These are phyloP conservation scores for Strigamia transsilvanica DNA, from an alignment of 2,888 invertebrate species.

Conservation along the genomic window DNA sequence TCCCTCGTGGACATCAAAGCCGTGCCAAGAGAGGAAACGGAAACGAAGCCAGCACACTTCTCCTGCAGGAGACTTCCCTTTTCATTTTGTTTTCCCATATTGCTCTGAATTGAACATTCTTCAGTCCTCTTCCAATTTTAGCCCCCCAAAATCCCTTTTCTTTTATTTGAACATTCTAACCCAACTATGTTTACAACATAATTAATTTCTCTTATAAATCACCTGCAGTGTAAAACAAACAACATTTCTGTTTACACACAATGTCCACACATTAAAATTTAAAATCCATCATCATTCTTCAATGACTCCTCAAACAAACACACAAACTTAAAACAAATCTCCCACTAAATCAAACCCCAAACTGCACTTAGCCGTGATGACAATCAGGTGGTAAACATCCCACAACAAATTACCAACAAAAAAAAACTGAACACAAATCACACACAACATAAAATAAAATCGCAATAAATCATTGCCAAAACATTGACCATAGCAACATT, in stretches of 20 bases:
- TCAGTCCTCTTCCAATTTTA: not conserved
- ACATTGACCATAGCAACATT: constrained; percentile 7
- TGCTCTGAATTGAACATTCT: not conserved
- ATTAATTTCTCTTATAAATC: too few species aligned
- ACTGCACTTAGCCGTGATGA: not conserved
- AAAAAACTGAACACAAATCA: constrained; percentile 1
- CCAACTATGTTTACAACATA: too few species aligned
- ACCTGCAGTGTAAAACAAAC: too few species aligned
- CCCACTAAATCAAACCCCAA: not conserved
- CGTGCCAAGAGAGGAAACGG: constrained; percentile 38
- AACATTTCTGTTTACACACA: too few species aligned
- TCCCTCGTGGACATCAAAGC: constrained; percentile 11
- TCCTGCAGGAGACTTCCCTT: constrained; percentile 15
- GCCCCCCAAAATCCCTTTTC: too few species aligned
- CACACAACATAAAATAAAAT: not conserved
- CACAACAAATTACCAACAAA: not conserved
- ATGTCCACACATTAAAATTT: not conserved
- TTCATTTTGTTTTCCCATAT: constrained; percentile 4
- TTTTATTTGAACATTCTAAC: too few species aligned
- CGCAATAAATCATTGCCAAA: constrained; percentile 12
- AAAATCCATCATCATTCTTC: not conserved
- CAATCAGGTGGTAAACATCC: constrained; percentile 5
- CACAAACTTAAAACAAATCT: not conserved
- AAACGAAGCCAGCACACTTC: constrained; percentile 12
- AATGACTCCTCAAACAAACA: not conserved